Evolutionary conservation across 2,113 vertebrate genomes (phyloP).

Genomic region (Oriolus oriolus): DNA sequence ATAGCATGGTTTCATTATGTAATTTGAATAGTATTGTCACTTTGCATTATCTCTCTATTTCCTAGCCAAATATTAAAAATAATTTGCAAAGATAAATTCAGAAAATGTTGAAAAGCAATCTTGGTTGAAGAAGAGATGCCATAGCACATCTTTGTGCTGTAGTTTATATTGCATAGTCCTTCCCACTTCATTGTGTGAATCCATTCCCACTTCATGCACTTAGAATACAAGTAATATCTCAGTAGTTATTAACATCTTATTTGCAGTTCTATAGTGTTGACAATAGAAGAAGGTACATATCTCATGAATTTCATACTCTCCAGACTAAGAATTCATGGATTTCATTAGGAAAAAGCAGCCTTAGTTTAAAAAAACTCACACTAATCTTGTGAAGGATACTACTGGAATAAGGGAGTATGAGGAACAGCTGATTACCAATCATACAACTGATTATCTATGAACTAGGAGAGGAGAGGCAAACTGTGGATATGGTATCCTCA

Average conservation of each 20-base stretch:
- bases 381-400: neutral
- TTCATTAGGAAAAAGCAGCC: neutral
- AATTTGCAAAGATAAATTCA: neutral
- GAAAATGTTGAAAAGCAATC: neutral
- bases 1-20: neutral
- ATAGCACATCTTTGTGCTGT: neutral
- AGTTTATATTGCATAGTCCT: neutral
- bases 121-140: neutral
- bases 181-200: accelerated
- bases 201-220: accelerated
- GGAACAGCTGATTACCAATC: neutral
- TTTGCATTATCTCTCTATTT: neutral
- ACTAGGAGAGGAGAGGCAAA: neutral
- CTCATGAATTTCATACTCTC: neutral
- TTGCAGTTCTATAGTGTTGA: neutral
- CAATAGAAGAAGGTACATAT: neutral
- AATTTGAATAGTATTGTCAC: neutral
- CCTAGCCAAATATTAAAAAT: neutral
- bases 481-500: neutral
- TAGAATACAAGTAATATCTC: neutral
- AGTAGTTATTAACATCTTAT: neutral
- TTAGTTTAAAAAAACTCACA: neutral
- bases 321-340: neutral
- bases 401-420: neutral
- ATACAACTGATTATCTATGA: neutral